These are phyloP conservation scores for Coendou prehensilis DNA, from an alignment of 2,797 vertebrate species.

Conservation along the genomic window DNA sequence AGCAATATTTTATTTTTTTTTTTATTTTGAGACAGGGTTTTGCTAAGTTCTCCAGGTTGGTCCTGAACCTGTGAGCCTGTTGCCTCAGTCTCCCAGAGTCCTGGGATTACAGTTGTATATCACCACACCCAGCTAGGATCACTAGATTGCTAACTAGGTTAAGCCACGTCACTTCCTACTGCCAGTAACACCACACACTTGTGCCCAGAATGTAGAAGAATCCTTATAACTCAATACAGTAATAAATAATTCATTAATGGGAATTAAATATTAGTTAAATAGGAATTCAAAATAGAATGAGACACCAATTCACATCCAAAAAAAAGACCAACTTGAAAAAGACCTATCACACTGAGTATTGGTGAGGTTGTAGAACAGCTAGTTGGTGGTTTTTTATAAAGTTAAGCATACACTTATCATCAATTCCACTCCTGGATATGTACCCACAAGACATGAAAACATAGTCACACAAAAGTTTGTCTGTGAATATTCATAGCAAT, in stretches of 20 bases:
- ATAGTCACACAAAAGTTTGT: background rate
- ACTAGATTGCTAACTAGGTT: background rate
- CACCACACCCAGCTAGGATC: background rate
- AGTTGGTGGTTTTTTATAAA: background rate
- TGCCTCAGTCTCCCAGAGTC: background rate
- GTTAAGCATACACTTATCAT: background rate
- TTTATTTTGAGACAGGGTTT: background rate
- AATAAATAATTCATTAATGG: background rate
- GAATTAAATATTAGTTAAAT: background rate
- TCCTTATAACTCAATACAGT: background rate
- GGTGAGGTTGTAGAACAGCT: background rate
- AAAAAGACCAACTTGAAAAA: background rate
- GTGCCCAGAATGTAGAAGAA: background rate
- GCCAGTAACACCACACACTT: background rate
- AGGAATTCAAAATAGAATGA: background rate
- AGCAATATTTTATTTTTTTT: background rate
- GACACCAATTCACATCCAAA: background rate
- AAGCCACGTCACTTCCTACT: background rate
- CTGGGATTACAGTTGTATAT: background rate
- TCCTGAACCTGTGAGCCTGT: background rate
- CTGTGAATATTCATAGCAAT: background rate
- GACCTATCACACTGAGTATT: background rate
- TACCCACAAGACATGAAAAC: constrained; percentile 15
- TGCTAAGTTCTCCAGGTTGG: background rate
- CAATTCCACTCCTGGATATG: background rate